Evolutionary conservation across 2,888 invertebrate species (phyloP).

Genomic region (Andrena trimmerana): DNA sequence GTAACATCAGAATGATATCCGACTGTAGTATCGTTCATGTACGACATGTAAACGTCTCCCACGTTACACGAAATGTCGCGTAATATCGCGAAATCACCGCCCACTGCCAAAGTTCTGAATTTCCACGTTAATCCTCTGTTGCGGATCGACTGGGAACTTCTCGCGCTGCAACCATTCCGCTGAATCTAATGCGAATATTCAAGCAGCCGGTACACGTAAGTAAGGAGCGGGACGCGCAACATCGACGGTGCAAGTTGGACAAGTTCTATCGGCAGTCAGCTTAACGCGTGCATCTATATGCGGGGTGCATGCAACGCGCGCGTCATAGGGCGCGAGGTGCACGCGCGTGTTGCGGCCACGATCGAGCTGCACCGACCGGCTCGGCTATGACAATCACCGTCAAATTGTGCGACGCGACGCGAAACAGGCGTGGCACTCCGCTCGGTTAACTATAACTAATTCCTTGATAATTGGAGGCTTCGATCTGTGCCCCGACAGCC

Average conservation of each 20-base stretch:
- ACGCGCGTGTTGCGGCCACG: constrained; percentile 36
- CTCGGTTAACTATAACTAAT: constrained; percentile 63
- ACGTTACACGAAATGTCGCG: constrained; percentile 8
- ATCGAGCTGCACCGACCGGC: constrained; percentile 40
- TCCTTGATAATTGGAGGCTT: constrained; percentile 65
- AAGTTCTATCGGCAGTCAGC: constrained; percentile 58
- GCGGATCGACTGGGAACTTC: constrained; percentile 40
- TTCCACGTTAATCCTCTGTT: constrained; percentile 37
- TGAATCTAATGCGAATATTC: constrained; percentile 46
- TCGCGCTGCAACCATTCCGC: constrained; percentile 44
- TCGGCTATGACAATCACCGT: constrained; percentile 63
- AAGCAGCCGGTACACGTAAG: constrained; percentile 50
- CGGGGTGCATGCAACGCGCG: constrained; percentile 41
- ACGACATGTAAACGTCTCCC: background rate
- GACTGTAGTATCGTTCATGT: background rate
- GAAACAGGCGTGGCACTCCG: constrained; percentile 62
- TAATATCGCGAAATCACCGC: constrained; percentile 6
- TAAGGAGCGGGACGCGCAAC: constrained; percentile 31
- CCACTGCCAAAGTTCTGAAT: constrained; percentile 1
- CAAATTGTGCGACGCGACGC: constrained; percentile 60
- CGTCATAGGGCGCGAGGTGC: constrained; percentile 23
- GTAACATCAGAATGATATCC: no score
- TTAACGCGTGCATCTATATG: constrained; percentile 59
- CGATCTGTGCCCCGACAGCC: constrained; percentile 28
- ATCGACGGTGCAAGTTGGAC: constrained; percentile 46